Evolutionary conservation across 2,888 invertebrate genomes (phyloP).

Genomic region (Synergus umbraculus): DNA sequence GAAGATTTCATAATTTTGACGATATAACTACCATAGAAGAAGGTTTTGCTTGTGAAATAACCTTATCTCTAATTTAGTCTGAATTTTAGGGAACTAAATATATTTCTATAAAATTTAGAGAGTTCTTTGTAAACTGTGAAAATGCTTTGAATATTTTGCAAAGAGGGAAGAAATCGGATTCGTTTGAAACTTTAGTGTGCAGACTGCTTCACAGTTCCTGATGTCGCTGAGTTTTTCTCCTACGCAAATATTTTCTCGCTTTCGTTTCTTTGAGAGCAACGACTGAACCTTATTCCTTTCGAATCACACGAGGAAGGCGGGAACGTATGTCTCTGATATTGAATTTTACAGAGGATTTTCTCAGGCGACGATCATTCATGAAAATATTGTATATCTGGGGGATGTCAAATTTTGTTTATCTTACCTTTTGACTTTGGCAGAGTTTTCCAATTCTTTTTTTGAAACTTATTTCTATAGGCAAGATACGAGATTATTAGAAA

Average conservation of each 20-base stretch:
- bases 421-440: constrained; percentile 21
- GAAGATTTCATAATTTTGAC: too few relatives aligned
- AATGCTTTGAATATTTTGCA: background rate
- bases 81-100: too few relatives aligned
- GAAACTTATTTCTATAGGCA: background rate
- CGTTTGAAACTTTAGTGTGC: background rate
- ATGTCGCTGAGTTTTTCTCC: constrained; percentile 28
- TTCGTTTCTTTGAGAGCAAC: constrained; percentile 32
- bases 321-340: constrained; percentile 30
- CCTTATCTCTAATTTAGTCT: too few relatives aligned
- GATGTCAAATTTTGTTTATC: constrained; percentile 32
- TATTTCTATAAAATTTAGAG: too few relatives aligned
- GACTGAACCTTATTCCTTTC: constrained; percentile 36
- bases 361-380: constrained; percentile 38
- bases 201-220: constrained; percentile 8
- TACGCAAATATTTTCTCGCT: constrained; percentile 38
- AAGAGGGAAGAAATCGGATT: constrained; percentile 8
- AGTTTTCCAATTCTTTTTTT: background rate
- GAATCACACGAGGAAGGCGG: constrained; percentile 16
- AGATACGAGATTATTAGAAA: too few relatives aligned
- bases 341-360: constrained; percentile 33
- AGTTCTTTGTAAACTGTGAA: background rate
- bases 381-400: constrained; percentile 1
- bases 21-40: too few relatives aligned
- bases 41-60: too few relatives aligned